A percentile compares a stretch with the other conserved stretches of the same genome.
Conservation (phyloP, 2,113 vertebrate genomes). For the Miniopterus natalensis region DNA sequence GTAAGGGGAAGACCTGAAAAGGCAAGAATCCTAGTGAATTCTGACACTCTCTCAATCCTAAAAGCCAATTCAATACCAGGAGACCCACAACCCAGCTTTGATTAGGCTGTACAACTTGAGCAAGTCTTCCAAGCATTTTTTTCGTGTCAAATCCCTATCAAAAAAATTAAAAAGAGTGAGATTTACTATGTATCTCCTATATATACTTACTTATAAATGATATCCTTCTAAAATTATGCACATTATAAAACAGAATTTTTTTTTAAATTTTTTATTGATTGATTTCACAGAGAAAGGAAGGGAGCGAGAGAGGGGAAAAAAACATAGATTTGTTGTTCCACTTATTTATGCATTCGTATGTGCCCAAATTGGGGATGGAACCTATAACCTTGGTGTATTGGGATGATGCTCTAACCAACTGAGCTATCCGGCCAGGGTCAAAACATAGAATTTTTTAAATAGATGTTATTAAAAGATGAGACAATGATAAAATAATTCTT, state of each 20-base stretch:
- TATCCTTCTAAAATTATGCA: not conserved
- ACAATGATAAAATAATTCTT: slow-evolving; percentile 54
- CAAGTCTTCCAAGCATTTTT: slow-evolving; percentile 7
- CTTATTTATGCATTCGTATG: not conserved
- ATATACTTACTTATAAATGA: slow-evolving; percentile 27
- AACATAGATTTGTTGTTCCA: not conserved
- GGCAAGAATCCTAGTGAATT: slow-evolving; percentile 7
- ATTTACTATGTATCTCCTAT: not conserved
- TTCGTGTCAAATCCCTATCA: not conserved
- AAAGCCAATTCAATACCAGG: slow-evolving; percentile 29
- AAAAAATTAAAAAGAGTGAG: not conserved
- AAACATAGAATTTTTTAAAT: slow-evolving; percentile 13
- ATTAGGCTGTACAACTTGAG: not conserved
- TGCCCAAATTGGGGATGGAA: not conserved
- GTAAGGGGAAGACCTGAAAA: slow-evolving; percentile 51
- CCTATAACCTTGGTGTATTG: not conserved
- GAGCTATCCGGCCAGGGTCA: not conserved
- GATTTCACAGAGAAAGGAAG: not conserved
- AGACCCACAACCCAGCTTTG: slow-evolving; percentile 18
- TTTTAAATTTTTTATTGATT: not conserved
- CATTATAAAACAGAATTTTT: slow-evolving; percentile 15
- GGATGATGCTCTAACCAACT: not conserved
- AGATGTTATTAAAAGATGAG: slow-evolving; percentile 15
- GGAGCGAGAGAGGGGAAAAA: not conserved
- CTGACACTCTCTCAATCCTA: slow-evolving; percentile 17